phyloP scores from a whole-genome alignment of 1,140 invertebrate genomes.

The Euglossa dilemma region DNA sequence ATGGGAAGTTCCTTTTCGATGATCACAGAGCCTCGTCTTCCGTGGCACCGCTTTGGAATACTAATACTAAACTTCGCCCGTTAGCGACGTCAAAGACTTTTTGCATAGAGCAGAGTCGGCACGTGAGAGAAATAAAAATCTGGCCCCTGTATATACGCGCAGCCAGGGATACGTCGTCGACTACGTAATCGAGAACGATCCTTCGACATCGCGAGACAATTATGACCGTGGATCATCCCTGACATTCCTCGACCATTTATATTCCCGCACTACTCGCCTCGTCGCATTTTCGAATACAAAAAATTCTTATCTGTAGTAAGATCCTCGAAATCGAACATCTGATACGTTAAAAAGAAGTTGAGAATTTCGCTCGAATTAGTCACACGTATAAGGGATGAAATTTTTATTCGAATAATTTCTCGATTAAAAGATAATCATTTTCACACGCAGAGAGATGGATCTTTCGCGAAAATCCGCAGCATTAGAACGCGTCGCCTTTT shows the following conservation, averaged over 20 bases:
- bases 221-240: too few relatives aligned
- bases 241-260: not conserved
- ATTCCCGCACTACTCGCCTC: accelerated
- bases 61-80: conserved; percentile 57
- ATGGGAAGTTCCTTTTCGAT: conserved; percentile 33
- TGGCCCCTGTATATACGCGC: not conserved
- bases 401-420: too few relatives aligned
- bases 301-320: too few relatives aligned
- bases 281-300: too few relatives aligned
- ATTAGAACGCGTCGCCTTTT: not conserved
- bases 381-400: too few relatives aligned
- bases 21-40: conserved; percentile 51
- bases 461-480: not conserved
- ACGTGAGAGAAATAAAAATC: conserved; percentile 60
- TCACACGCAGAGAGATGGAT: too few relatives aligned
- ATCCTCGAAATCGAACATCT: too few relatives aligned
- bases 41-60: conserved; percentile 49
- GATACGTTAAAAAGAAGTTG: too few relatives aligned
- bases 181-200: not conserved
- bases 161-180: not conserved
- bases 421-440: too few relatives aligned
- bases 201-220: not conserved
- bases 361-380: too few relatives aligned
- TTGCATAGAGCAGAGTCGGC: conserved; percentile 29
- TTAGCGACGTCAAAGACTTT: conserved; percentile 63